Evolutionary conservation across 1,140 invertebrate genomes (phyloP), one percentile per base, ranked within the genome.

Genomic region (Adoxophyes honmai): DNA sequence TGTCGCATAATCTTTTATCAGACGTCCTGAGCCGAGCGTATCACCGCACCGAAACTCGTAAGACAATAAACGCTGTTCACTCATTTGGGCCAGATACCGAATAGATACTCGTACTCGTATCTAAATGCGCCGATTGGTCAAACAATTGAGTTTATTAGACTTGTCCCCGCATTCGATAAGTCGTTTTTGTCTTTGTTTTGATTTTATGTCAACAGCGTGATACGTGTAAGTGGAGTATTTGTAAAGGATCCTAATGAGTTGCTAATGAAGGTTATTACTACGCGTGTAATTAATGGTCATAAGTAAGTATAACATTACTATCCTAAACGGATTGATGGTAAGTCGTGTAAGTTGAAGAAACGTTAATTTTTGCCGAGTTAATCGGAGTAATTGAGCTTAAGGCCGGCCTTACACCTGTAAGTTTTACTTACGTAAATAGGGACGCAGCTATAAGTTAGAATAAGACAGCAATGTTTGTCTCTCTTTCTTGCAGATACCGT

Each of bases 1-100:
- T 87, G 63, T 53, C 56, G 69, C 75, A 64, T 62, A 78, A 84
- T 84, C 82, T 85, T 77, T 88, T 88, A 88, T 88, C 81, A 85
- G 21, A 33, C 33, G 11, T n/a, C 5, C 13, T 13, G 28, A 28
- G 21, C 21, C 48, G n/a, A 34, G 33, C 70, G 62, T 68, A 53
- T 37, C 52, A 61, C 53, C 60, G 44, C 15, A 35, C 34, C 15
- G 37, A 51, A 52, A 44, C 38, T 52, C 35, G 37, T 63, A 61
- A 75, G 61, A 75, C 69, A 68, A 73, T 71, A 61, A 78, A 62
- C 58, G 59, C 65, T 61, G 68, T 39, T 63, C 66, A 60, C 61
- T 72, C 66, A 73, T 66, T 68, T 60, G 69, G 66, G 63, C 57
- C 68, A 67, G 81, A 81, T 79, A 80, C 69, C 71, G 70, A 72